Percentiles rank a stretch among this genome's conserved stretches.
phyloP scores from a whole-genome alignment of 64 coral and sea anemone genomes.

The Astreopora myriophthalma region DNA sequence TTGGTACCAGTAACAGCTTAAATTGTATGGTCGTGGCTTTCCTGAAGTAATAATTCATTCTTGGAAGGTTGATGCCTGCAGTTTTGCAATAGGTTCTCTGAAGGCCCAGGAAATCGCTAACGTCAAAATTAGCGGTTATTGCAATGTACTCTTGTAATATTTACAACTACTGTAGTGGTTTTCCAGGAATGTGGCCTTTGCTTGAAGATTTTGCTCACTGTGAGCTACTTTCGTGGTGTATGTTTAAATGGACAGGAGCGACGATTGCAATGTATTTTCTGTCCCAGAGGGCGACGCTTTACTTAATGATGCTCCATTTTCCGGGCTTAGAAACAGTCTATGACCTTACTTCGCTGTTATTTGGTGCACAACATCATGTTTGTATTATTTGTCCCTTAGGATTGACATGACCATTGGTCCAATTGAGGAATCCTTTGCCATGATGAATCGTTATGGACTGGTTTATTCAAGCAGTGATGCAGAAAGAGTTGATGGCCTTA shows the following conservation, averaged over 20 bases:
- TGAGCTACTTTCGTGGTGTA: too few relatives aligned
- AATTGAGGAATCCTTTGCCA: conserved; percentile 98
- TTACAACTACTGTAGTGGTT: too few relatives aligned
- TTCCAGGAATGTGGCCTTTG: too few relatives aligned
- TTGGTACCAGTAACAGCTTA: too few relatives aligned
- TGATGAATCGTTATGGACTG: conserved; percentile 93
- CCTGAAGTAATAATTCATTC: not conserved
- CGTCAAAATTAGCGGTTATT: too few relatives aligned
- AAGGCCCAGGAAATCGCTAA: not conserved
- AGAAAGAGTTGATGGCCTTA: conserved; percentile 93
- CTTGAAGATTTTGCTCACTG: too few relatives aligned
- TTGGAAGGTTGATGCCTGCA: not conserved
- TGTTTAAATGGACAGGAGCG: too few relatives aligned
- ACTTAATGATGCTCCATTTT: too few relatives aligned
- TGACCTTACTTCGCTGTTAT: not conserved
- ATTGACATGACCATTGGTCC: conserved; percentile 99
- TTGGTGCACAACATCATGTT: not conserved
- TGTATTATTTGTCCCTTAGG: conserved; percentile 33
- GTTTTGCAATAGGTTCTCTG: not conserved
- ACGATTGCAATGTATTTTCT: too few relatives aligned
- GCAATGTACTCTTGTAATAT: too few relatives aligned
- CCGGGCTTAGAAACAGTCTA: too few relatives aligned
- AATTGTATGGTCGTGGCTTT: not conserved
- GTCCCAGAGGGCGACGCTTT: too few relatives aligned
- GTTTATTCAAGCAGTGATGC: conserved; percentile 93